Conservation (phyloP, 2,113 vertebrate species). For the Corapipo altera region DNA sequence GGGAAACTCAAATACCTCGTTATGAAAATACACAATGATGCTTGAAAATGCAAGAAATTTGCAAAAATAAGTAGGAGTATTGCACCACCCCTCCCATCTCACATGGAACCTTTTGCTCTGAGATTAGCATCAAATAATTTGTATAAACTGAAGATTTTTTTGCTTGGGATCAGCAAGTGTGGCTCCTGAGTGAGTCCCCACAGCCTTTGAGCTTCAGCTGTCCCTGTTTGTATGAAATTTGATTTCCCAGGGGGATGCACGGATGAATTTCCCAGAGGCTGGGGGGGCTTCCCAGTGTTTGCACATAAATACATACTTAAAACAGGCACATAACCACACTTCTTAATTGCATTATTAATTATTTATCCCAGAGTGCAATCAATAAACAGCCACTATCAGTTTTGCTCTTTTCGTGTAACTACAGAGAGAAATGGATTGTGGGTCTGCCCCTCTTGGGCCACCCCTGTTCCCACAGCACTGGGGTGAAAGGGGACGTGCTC, state of each 20-base stretch:
- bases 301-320: background rate
- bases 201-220: background rate
- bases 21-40: background rate
- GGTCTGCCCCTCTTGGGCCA: background rate
- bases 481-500: background rate
- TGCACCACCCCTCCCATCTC: background rate
- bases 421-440: background rate
- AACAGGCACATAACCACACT: background rate
- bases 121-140: background rate
- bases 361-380: background rate
- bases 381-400: background rate
- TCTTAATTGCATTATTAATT: constrained; percentile 14
- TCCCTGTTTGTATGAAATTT: background rate
- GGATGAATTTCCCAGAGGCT: background rate
- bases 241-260: background rate
- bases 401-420: background rate
- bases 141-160: background rate
- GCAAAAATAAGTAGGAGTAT: background rate
- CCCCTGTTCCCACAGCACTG: background rate
- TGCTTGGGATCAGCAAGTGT: background rate
- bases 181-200: background rate
- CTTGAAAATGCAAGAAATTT: background rate
- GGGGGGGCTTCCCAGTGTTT: background rate
- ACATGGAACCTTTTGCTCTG: background rate
- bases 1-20: background rate